Base-by-base conservation (phyloP, 2,888 invertebrate species). In the Pocota personata region DNA sequence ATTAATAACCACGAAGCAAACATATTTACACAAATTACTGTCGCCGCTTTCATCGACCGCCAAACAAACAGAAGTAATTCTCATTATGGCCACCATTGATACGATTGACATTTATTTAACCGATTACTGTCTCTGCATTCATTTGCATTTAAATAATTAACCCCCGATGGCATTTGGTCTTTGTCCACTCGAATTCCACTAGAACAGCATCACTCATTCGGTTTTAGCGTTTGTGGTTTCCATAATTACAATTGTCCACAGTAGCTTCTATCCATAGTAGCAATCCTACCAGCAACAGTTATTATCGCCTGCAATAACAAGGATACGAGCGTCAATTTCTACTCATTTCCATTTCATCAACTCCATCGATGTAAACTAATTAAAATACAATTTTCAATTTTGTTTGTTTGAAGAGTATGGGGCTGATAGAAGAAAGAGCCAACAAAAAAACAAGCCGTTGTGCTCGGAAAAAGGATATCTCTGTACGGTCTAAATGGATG, bases 381-480 rank as follows among this genome's bases (percentile, higher is more conserved):
- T 80, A 76, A 80, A 84, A 84, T 80, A 75, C 58, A 80, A 71
- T 84, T 84, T 75, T 62, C 69, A 80, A 71, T 76, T 76, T 71
- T 55, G 2, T 73, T 48, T 69, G 73, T 69, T 64, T 71, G 58
- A 43, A 55, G 62, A 50, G 80, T 37, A 37, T 21, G 57, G 27
- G 10, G 21, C 19, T 12, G 1, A 16, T 10, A n/a, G 19, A 32
- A 72, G 48, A 21, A 48, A 62, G 27, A 19, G 14, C 19, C 10
- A 50, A 50, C 10, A 50, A 50, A 37, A 57, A 46, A 55, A 27
- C 7, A 4, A 14, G 19, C 14, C 14, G 14, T 8, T 35, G 32
- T 79, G 24, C 48, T 46, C n/a, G 66, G 16, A 46, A 75, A 80
- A 76, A 71, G 76, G 80, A 86, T 76, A 76, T 57, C 32, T 30